Conservation (phyloP, 1,140 invertebrate species). For the Limonius californicus region DNA sequence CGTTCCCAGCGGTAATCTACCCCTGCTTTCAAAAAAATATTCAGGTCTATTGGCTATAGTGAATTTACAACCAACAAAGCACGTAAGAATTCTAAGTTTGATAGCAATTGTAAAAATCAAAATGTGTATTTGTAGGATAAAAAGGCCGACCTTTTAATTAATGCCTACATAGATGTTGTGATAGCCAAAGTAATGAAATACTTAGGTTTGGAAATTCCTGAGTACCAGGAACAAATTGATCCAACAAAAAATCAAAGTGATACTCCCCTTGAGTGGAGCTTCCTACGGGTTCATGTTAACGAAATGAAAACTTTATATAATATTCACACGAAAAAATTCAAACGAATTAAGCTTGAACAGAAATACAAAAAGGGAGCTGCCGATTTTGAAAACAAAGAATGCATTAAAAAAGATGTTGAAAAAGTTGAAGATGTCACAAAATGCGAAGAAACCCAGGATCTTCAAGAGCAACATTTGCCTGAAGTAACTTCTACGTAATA, state of each 20-base stretch:
- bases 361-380: not conserved
- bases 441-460: too few relatives aligned
- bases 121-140: conserved; percentile 90
- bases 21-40: conserved; percentile 82
- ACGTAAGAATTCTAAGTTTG: conserved; percentile 77
- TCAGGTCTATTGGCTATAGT: conserved; percentile 89
- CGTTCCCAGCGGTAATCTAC: conserved; percentile 92
- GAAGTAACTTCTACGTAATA: too few relatives aligned
- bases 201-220: conserved; percentile 65
- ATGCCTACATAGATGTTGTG: conserved; percentile 85
- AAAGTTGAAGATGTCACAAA: too few relatives aligned
- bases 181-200: conserved; percentile 72
- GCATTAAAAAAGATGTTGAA: too few relatives aligned
- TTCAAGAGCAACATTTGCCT: too few relatives aligned
- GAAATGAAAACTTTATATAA: conserved; percentile 48
- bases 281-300: conserved; percentile 51
- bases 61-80: conserved; percentile 96
- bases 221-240: conserved; percentile 64
- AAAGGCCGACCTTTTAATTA: conserved; percentile 85
- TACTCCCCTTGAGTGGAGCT: conserved; percentile 60
- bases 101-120: conserved; percentile 22
- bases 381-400: too few relatives aligned
- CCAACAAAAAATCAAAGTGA: conserved; percentile 60
- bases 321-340: conserved; percentile 27
- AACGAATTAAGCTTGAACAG: conserved; percentile 17